phyloP scores from a whole-genome alignment of 2,797 vertebrate genomes.

The Aldrovandia affinis region DNA sequence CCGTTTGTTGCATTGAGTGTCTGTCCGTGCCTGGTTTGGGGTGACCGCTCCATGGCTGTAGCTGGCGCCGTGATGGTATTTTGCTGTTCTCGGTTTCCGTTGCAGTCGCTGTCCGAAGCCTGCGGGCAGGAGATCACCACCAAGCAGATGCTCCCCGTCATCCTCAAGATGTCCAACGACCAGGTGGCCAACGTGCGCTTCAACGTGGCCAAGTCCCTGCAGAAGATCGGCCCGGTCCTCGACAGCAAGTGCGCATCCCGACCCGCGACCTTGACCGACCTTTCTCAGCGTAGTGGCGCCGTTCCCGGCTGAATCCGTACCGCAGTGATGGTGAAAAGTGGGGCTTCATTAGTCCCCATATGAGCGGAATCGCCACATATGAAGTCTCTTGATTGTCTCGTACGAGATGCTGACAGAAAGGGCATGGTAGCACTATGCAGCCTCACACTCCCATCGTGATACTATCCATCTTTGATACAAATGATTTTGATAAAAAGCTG shows the following conservation, averaged over 20 bases:
- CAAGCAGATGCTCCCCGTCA: slow-evolving; percentile 89
- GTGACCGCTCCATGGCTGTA: not conserved
- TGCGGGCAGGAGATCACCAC: slow-evolving; percentile 90
- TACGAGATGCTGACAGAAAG: not conserved
- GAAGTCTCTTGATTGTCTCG: not conserved
- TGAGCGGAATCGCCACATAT: not conserved
- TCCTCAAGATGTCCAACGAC: slow-evolving; percentile 90
- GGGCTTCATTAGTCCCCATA: no score
- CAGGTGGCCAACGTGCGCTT: slow-evolving; percentile 93
- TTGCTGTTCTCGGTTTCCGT: not conserved
- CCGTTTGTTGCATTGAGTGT: not conserved
- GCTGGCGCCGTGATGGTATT: not conserved
- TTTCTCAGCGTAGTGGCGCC: no score
- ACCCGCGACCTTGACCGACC: no score
- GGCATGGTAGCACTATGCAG: not conserved
- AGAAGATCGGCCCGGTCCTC: slow-evolving; percentile 88
- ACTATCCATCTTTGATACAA: no score
- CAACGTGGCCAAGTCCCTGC: slow-evolving; percentile 89
- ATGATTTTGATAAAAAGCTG: no score
- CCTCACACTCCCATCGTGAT: not conserved
- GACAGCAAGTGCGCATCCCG: slow-evolving; percentile 76
- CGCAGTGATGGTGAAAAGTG: not conserved
- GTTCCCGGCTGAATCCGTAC: not conserved
- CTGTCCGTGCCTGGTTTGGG: no score
- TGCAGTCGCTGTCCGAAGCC: slow-evolving; percentile 83